Evolutionary conservation across 2,113 vertebrate genomes (phyloP).

Genomic region (Smithornis capensis): DNA sequence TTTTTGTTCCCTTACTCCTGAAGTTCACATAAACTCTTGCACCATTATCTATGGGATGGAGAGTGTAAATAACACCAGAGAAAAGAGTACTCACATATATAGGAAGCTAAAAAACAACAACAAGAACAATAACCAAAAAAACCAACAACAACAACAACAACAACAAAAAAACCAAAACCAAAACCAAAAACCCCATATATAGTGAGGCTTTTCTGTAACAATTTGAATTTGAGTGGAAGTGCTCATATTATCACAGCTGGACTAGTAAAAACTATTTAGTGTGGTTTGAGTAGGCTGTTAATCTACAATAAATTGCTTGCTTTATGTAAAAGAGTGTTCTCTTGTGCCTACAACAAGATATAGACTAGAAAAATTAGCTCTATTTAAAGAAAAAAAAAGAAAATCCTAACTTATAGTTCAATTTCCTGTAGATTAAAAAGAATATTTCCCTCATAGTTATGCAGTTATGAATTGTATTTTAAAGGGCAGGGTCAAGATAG

Average conservation of each 20-base stretch:
- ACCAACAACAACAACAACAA: too few species aligned
- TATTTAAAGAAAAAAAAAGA: not conserved
- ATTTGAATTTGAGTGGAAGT: not conserved
- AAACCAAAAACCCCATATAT: too few species aligned
- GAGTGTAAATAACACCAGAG: not conserved
- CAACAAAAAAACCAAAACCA: too few species aligned
- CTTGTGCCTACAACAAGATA: not conserved
- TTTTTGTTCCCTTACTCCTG: not conserved
- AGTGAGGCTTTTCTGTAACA: too few species aligned
- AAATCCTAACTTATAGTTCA: not conserved
- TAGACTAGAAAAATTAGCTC: not conserved
- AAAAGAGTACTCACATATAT: rapidly evolving
- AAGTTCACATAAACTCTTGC: not conserved
- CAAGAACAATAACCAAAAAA: too few species aligned
- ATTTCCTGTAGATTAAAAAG: not conserved
- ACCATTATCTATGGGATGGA: not conserved
- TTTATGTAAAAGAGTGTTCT: not conserved
- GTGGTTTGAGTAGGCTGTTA: not conserved
- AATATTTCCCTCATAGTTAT: not conserved
- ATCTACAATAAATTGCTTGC: not conserved
- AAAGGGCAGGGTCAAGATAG: not conserved
- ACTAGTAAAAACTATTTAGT: not conserved
- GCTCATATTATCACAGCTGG: not conserved
- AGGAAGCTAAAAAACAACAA: not conserved
- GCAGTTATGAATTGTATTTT: not conserved